Evolutionary conservation across 2,113 vertebrate genomes (phyloP).

Genomic region (Eupsittula cactorum): DNA sequence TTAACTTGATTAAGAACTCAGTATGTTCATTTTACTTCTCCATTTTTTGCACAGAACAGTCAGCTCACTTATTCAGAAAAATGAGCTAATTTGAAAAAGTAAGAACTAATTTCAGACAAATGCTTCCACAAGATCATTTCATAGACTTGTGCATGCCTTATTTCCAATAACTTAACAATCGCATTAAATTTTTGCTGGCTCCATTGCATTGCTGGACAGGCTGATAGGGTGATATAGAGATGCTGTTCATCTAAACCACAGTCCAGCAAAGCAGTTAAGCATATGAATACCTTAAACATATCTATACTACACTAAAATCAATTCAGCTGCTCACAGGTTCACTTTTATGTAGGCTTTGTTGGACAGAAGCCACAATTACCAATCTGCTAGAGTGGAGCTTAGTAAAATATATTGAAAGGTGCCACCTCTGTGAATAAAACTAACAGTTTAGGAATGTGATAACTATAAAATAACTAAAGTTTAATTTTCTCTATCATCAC

Average conservation of each 20-base stretch:
- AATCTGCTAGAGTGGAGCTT: not conserved
- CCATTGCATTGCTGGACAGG: not conserved
- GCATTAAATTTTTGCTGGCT: conserved; percentile 31
- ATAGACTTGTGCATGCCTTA: not conserved
- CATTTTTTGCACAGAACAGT: conserved; percentile 33
- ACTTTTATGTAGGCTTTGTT: not conserved
- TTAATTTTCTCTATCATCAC: conserved; percentile 5
- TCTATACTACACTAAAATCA: not conserved
- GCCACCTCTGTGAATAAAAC: conserved; percentile 4
- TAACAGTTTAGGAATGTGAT: conserved; percentile 3
- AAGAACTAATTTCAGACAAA: conserved; percentile 52
- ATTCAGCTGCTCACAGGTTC: not conserved
- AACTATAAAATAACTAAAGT: conserved; percentile 14
- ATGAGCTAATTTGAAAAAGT: conserved; percentile 58
- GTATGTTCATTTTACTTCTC: conserved; percentile 38
- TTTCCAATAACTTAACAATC: conserved; percentile 43
- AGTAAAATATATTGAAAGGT: conserved; percentile 16
- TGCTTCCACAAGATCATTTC: conserved; percentile 20
- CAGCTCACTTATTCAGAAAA: conserved; percentile 48
- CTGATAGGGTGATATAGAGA: not conserved
- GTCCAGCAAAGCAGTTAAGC: not conserved
- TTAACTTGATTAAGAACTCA: conserved; percentile 51
- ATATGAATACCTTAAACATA: not conserved
- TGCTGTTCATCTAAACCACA: not conserved
- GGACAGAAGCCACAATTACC: not conserved